Percentiles rank a stretch among this genome's conserved stretches.
phyloP scores from a whole-genome alignment of 2,888 invertebrate species.

The Morinoia aosen region DNA sequence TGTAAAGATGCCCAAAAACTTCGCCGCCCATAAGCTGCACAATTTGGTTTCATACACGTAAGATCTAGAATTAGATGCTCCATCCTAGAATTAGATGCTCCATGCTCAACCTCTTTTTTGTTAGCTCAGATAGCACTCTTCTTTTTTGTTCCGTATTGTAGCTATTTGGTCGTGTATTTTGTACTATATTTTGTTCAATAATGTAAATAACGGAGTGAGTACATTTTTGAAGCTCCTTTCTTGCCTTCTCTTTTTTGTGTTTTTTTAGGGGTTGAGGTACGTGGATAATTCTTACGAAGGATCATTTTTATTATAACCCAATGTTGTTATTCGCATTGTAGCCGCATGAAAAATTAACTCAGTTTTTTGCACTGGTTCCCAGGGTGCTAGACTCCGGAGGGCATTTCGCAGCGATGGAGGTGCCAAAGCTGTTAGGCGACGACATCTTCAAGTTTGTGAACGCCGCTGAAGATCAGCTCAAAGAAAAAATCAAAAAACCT shows the following conservation, averaged over 20 bases:
- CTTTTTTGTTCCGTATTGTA: too few species aligned
- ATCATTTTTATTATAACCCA: not conserved
- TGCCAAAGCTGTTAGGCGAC: slow-evolving; percentile 79
- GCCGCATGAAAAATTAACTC: too few species aligned
- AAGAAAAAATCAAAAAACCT: not conserved
- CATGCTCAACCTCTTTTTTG: too few species aligned
- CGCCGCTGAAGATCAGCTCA: slow-evolving; percentile 67
- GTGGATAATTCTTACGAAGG: too few species aligned
- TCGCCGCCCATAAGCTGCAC: slow-evolving; percentile 59
- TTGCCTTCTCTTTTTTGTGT: too few species aligned
- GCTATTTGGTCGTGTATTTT: too few species aligned
- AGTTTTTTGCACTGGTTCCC: slow-evolving; percentile 6
- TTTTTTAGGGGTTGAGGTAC: too few species aligned
- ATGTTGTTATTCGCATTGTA: not conserved
- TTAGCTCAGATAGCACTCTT: too few species aligned
- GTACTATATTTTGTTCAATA: too few species aligned
- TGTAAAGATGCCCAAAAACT: slow-evolving; percentile 73
- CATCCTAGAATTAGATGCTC: too few species aligned
- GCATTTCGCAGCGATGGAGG: slow-evolving; percentile 88
- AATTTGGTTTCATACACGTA: slow-evolving; percentile 62
- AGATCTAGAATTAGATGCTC: not conserved
- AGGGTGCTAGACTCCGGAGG: slow-evolving; percentile 81
- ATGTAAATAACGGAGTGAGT: too few species aligned
- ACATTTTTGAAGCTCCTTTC: too few species aligned
- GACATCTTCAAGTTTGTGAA: slow-evolving; percentile 77